Base-by-base conservation (phyloP, 2,113 vertebrate genomes). In the Tichodroma muraria region DNA sequence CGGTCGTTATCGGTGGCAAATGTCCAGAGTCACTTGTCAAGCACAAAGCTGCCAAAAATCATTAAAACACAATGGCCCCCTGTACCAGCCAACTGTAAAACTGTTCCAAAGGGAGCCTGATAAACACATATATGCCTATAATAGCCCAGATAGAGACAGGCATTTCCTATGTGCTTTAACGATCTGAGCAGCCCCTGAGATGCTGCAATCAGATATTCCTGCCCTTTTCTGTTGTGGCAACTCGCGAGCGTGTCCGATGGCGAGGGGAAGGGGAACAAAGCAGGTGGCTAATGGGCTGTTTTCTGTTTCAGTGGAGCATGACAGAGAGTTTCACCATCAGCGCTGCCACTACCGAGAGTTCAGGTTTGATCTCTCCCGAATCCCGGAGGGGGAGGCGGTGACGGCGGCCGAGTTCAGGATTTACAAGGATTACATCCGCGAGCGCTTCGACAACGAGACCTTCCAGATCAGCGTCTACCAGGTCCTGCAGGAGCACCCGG, bases 391-490 rank as follows among this genome's bases (percentile, higher is more conserved):
- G 64, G 99, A 99, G 91, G 98, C 98, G 0, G 98, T 99, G 93
- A 99, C 99, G 0, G 99, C 99, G 1, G 99, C 99, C 0, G 99
- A 99, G 80, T 99, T 99, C 94, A 98, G 99, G 57, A 98, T 99
- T 97, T 99, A 99, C 71, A 99, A 99, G 96, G 98, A 99, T 89
- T 98, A 98, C 70, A 94, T 99, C 91, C 98, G 96, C 19, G 98
- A 99, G 31, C 97, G 97, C 72, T 95, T 97, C 5, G 98, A 99
- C 92, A 99, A 99, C 1, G 97, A 99, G 86, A 99, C 99, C 0
- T 99, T 99, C 97, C 98, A 96, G 85, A 98, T 99, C 94, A 98
- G 98, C 10, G 94, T 99, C 80, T 99, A 98, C 97, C 99, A 99
- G 97, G 98, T 99, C 88, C 98, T 99, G 61, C 98, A 98, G 96